Percentiles rank a stretch among this genome's conserved stretches.
Conservation (phyloP, 2,113 vertebrate genomes). For the Sialia sialis region DNA sequence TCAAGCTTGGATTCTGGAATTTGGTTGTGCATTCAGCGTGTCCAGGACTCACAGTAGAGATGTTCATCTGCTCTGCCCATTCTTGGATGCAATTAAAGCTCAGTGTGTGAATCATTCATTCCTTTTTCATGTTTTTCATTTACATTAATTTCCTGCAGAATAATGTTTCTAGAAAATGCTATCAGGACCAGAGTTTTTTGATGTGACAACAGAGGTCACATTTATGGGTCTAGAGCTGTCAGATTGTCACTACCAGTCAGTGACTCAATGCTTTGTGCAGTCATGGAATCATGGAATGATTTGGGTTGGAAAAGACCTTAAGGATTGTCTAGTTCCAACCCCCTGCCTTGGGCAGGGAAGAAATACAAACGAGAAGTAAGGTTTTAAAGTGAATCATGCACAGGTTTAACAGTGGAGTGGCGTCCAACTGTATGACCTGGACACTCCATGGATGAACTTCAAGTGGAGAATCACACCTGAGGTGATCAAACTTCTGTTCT, state of each 20-base stretch:
- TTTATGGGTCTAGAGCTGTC: background rate
- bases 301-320: background rate
- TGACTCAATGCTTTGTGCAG: background rate
- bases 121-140: background rate
- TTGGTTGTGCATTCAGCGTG: background rate
- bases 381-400: background rate
- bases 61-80: background rate
- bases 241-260: background rate
- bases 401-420: background rate
- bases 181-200: background rate
- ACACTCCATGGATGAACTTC: background rate
- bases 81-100: background rate
- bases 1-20: background rate
- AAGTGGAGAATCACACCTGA: background rate
- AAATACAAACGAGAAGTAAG: background rate
- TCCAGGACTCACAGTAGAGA: background rate
- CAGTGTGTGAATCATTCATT: rapidly evolving
- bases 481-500: background rate
- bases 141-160: background rate
- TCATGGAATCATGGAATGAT: background rate
- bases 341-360: background rate
- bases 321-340: background rate
- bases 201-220: background rate
- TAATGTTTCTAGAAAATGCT: rapidly evolving
- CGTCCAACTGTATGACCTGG: background rate